Base-by-base conservation (phyloP, 2,113 vertebrate genomes). In the Thalassarche chlororhynchos region DNA sequence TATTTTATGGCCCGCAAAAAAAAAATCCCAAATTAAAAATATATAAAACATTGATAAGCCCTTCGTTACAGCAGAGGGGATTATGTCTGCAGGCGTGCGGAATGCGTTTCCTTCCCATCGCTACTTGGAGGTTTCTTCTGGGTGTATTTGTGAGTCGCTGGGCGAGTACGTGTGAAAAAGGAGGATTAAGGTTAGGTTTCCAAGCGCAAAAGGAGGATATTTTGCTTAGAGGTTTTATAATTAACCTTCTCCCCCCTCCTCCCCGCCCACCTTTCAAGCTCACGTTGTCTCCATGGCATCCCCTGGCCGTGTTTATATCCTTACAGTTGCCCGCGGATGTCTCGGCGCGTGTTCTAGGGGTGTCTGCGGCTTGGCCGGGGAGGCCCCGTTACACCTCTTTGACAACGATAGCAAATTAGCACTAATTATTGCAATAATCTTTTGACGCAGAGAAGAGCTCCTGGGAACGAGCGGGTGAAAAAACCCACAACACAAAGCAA, bases 391-490 rank as follows among this genome's bases (percentile, higher is more conserved):
- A 72, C 62, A 94, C 86, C 69, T 97, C 97, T 97, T 51, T 93
- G 98, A 97, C 97, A 96, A 98, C 60, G 89, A 93, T 52, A 97
- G 96, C 94, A 97, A 97, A 98, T 94, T 93, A 98, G 75, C 95
- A 88, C 74, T 94, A 96, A 96, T 97, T 93, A 98, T 95, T 97
- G 86, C 40, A 77, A 70, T 84, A 44, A 61, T 84, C 47, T 93
- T 69, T 52, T 40, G 80, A 65, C 7, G 31, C 24, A 52, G n/a
- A 46, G 26, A 51, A 76, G 42, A 69, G 77, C 71, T 91, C 62
- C 87, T 68, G 72, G 38, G 64, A 80, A 58, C 19, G 32, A 71
- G 9, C 29, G 28, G 12, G 23, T 10, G 14, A 36, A 62, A 47
- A 70, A 47, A 44, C 14, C n/a, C 69, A 23, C 47, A 58, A 61